A percentile compares a stretch with the other conserved stretches of the same genome.
phyloP scores from a whole-genome alignment of 2,113 vertebrate species.

The Craseonycteris thonglongyai region DNA sequence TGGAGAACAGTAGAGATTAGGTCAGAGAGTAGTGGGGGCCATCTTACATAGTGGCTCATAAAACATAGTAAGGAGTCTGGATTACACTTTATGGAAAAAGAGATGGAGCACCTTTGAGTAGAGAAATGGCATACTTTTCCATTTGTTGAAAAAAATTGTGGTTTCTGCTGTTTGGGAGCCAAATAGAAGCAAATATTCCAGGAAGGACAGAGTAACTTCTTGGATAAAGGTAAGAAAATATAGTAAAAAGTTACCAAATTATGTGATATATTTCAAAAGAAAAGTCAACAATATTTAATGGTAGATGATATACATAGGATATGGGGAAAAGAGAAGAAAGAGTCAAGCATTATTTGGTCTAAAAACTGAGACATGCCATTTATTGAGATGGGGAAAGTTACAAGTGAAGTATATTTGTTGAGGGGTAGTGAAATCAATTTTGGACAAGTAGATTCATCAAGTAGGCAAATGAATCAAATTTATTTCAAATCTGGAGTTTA shows the following conservation, averaged over 20 bases:
- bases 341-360: not conserved
- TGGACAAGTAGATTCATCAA: not conserved
- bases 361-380: not conserved
- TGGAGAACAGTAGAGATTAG: not conserved
- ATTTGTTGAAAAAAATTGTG: not conserved
- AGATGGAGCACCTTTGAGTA: not conserved
- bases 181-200: not conserved
- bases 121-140: not conserved
- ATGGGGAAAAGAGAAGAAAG: not conserved
- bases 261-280: not conserved
- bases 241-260: not conserved
- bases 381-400: not conserved
- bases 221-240: not conserved
- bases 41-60: not conserved
- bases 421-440: not conserved
- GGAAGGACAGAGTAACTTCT: not conserved
- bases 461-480: not conserved
- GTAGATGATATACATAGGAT: not conserved
- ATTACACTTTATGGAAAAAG: not conserved
- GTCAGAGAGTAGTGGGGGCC: not conserved
- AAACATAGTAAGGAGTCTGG: not conserved
- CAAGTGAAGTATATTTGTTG: not conserved
- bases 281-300: not conserved
- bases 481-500: not conserved
- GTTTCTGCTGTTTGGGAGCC: not conserved